These are phyloP conservation scores for Eupithecia subumbrata DNA, from an alignment of 2,888 invertebrate genomes.

Conservation along the genomic window DNA sequence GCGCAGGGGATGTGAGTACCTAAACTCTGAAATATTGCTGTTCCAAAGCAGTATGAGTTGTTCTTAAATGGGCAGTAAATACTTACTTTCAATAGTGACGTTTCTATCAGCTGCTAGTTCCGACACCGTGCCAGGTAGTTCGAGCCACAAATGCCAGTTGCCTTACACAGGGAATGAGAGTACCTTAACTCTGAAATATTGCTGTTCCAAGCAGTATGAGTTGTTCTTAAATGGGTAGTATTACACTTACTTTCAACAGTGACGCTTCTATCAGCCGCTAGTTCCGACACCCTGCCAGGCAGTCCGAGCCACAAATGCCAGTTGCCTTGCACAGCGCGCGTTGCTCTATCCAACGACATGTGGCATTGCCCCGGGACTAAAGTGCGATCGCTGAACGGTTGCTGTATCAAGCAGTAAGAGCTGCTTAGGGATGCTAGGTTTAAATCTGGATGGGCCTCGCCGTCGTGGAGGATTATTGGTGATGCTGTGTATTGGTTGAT, in stretches of 20 bases:
- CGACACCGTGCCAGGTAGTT: constrained; percentile 71
- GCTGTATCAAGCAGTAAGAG: constrained; percentile 69
- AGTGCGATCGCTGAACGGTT: constrained; percentile 72
- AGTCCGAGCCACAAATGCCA: constrained; percentile 76
- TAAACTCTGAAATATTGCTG: too few relatives aligned
- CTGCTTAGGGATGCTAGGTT: constrained; percentile 62
- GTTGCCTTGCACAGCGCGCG: constrained; percentile 74
- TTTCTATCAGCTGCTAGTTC: constrained; percentile 67
- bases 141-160: constrained; percentile 73
- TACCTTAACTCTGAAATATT: too few relatives aligned
- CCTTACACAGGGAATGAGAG: constrained; percentile 78
- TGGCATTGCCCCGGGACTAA: constrained; percentile 72
- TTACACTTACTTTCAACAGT: constrained; percentile 65
- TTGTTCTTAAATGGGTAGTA: background rate
- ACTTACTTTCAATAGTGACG: constrained; percentile 69
- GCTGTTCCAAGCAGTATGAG: background rate
- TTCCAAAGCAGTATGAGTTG: background rate
- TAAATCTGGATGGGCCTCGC: constrained; percentile 54
- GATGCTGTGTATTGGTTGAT: constrained; percentile 51
- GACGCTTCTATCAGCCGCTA: constrained; percentile 64
- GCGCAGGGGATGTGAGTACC: constrained; percentile 50
- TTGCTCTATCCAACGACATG: constrained; percentile 67
- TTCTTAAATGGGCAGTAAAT: background rate
- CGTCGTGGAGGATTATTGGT: constrained; percentile 65
- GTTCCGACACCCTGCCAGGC: constrained; percentile 72